Conservation (phyloP, 2,797 vertebrate genomes). For the Enteromius trimaculatus region DNA sequence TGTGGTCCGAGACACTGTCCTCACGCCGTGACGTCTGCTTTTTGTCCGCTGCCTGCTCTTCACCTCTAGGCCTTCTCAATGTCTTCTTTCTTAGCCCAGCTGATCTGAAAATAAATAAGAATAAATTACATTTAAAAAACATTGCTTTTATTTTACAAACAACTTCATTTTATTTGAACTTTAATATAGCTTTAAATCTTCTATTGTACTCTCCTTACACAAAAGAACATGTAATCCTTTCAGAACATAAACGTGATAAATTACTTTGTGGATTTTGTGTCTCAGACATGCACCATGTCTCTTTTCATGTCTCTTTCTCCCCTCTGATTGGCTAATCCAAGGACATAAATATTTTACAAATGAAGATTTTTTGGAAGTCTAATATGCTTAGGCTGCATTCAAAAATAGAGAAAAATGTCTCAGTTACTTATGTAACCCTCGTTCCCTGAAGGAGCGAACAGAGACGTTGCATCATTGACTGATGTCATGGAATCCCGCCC, state of each 20-base stretch:
- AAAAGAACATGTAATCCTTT: constrained; percentile 12
- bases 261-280: constrained; percentile 5
- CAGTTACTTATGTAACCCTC: too few relatives aligned
- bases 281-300: too few relatives aligned
- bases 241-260: not conserved
- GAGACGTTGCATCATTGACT: too few relatives aligned
- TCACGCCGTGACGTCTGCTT: not conserved
- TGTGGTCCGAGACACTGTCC: constrained; percentile 21
- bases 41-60: constrained; percentile 18
- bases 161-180: not conserved
- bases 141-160: not conserved
- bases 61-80: constrained; percentile 26
- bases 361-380: not conserved
- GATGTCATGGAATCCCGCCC: too few relatives aligned
- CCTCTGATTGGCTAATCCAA: not conserved
- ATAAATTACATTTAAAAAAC: constrained; percentile 12
- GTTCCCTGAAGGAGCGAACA: too few relatives aligned
- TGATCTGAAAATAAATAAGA: constrained; percentile 25
- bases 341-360: not conserved
- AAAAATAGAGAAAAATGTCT: not conserved
- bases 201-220: not conserved
- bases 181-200: not conserved
- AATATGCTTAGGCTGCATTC: not conserved
- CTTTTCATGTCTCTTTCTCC: not conserved
- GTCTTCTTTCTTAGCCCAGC: constrained; percentile 29